Evolutionary conservation across 2,113 vertebrate species (phyloP).

Genomic region (Protobothrops mucrosquamatus): DNA sequence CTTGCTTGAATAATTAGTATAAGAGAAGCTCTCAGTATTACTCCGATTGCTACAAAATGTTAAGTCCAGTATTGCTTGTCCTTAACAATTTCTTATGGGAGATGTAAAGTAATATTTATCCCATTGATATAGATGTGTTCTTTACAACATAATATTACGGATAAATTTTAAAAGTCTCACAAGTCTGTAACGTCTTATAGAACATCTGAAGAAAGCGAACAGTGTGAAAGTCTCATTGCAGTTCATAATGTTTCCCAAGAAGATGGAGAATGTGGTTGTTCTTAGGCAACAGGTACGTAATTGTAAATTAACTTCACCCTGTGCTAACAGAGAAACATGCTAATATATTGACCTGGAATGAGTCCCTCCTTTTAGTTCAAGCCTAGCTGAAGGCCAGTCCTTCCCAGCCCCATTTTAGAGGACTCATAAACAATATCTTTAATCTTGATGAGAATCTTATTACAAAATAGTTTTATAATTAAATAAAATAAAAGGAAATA

Average conservation of each 20-base stretch:
- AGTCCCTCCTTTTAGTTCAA: not conserved
- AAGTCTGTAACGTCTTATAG: conserved; percentile 60
- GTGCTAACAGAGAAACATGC: not conserved
- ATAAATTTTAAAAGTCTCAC: not conserved
- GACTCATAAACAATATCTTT: not conserved
- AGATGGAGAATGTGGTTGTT: conserved; percentile 72
- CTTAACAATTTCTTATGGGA: not conserved
- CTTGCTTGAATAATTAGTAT: not conserved
- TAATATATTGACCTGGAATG: not conserved
- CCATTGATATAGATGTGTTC: not conserved
- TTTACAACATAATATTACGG: not conserved
- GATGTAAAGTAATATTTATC: not conserved
- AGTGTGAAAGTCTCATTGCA: conserved; percentile 92
- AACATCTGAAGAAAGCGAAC: conserved; percentile 86
- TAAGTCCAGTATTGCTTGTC: not conserved
- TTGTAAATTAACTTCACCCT: not conserved
- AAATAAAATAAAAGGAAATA: not conserved
- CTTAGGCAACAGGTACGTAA: conserved; percentile 63
- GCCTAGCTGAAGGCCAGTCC: conserved; percentile 1
- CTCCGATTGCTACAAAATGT: not conserved
- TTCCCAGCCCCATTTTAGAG: not conserved
- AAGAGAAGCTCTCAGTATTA: not conserved
- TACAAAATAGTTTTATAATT: not conserved
- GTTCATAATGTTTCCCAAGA: conserved; percentile 81
- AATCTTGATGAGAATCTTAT: not conserved